phyloP scores from a whole-genome alignment of 2,888 invertebrate species.

The Podabrus alpinus region DNA sequence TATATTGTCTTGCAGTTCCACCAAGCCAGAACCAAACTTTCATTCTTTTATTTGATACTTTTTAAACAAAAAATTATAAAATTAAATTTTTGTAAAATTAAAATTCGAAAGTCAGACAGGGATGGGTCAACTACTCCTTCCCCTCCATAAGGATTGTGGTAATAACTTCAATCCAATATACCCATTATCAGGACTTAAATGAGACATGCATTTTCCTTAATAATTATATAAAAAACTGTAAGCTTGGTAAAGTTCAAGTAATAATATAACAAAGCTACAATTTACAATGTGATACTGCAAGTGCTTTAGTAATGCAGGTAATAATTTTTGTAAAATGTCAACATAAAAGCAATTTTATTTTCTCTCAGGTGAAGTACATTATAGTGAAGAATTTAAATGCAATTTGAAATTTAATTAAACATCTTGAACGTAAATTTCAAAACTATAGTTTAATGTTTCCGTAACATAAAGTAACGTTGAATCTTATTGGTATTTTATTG shows the following conservation, averaged over 20 bases:
- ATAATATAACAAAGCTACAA: background rate
- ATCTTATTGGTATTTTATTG: background rate
- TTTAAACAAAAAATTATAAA: no score
- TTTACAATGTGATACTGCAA: background rate
- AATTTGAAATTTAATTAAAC: constrained; percentile 21
- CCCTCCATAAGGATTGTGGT: no score
- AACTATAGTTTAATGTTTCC: background rate
- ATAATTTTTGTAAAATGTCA: constrained; percentile 10
- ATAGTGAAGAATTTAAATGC: constrained; percentile 4
- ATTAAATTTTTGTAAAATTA: no score
- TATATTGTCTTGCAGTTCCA: no score
- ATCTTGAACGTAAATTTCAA: background rate
- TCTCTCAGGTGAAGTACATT: constrained; percentile 17
- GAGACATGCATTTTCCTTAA: no score
- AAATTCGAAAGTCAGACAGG: no score
- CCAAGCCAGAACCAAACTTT: no score
- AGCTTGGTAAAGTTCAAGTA: background rate
- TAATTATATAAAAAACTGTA: background rate
- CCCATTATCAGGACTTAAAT: no score
- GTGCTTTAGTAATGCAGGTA: constrained; percentile 8
- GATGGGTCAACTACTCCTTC: no score
- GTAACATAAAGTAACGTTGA: background rate
- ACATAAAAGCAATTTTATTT: constrained; percentile 16
- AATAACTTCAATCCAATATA: no score
- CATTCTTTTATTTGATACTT: no score